Evolutionary conservation across 2,888 invertebrate genomes (phyloP), one percentile per base, ranked within the genome.

Genomic region (Heliconius aoede): DNA sequence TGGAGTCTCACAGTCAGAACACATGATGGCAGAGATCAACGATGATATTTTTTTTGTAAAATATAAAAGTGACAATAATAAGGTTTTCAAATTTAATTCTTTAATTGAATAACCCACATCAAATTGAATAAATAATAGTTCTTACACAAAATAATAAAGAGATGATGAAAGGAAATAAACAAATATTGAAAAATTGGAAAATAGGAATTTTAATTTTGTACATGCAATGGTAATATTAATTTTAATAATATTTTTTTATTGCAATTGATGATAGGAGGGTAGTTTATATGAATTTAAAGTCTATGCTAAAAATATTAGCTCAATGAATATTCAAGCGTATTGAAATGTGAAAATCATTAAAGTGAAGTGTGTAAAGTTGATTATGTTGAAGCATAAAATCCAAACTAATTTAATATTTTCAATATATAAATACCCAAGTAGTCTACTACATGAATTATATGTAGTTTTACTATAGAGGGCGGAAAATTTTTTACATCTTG

Each of bases 321-420:
- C 15, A n/a, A 67, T 74, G 60, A 18, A 30, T 28, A 62, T 30
- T 65, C 30, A 74, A 74, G 74, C 74, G 46, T 40, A 60, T 32
- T 60, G 60, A 68, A 58, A 60, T 40, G 24, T 28, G 2, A 60
- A 4, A 28, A 24, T 67, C 51, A 60, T 40, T 60, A 26, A 28
- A 30, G 28, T 40, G 24, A 55, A 11, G 51, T 73, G 26, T 72
- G 11, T 24, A n/a, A 61, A 21, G n/a, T 61, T 28, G 62, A 51
- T 36, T 18, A 24, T 46, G 36, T 32, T 30, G 73, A 73, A 73
- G 73, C 26, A 32, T 73, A 73, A 73, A 73, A 73, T 73, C 73
- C 73, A 73, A 55, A 24, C 40, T 58, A 58, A 26, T 13, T 26
- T 5, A 26, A 15, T 26, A 1, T 60, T 60, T 15, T 60, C 2